These are phyloP conservation scores for Pyrgus malvae DNA, from an alignment of 2,888 invertebrate genomes.

Conservation along the genomic window DNA sequence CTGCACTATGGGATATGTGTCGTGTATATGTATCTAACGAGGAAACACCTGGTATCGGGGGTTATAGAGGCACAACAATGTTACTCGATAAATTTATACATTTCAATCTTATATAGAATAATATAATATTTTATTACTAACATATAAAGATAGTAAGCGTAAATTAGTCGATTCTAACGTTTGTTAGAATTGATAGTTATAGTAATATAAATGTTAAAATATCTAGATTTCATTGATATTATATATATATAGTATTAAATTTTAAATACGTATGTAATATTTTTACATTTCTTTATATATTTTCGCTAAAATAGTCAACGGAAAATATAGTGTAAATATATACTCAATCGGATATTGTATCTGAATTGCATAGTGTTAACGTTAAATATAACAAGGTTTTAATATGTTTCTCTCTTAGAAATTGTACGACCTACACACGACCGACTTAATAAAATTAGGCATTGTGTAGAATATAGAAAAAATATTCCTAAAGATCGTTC, in stretches of 20 bases:
- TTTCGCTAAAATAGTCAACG: constrained; percentile 38
- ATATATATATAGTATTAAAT: constrained; percentile 24
- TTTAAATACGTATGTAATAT: constrained; percentile 19
- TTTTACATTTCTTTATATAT: constrained; percentile 40
- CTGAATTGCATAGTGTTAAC: constrained; percentile 32
- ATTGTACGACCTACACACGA: constrained; percentile 49
- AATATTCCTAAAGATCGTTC: background rate
- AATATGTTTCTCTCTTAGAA: constrained; percentile 70
- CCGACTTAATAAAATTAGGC: constrained; percentile 29
- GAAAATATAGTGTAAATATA: constrained; percentile 66
- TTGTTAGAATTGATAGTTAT: constrained; percentile 44
- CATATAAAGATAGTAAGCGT: constrained; percentile 79
- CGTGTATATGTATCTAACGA: constrained; percentile 24
- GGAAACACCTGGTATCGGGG: constrained; percentile 46
- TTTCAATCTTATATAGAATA: constrained; percentile 65
- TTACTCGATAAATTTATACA: constrained; percentile 60
- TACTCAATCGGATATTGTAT: constrained; percentile 49
- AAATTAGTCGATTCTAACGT: constrained; percentile 63
- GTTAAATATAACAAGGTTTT: constrained; percentile 38
- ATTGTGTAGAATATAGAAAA: constrained; percentile 22
- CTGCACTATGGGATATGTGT: constrained; percentile 30
- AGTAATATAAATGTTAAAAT: constrained; percentile 27
- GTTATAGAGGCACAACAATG: constrained; percentile 68
- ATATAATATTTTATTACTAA: constrained; percentile 62
- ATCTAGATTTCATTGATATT: constrained; percentile 34